Percentiles rank a stretch among this genome's conserved stretches.
Evolutionary conservation across 1,140 invertebrate species (phyloP).

Genomic region (Muscidifurax raptorellus): DNA sequence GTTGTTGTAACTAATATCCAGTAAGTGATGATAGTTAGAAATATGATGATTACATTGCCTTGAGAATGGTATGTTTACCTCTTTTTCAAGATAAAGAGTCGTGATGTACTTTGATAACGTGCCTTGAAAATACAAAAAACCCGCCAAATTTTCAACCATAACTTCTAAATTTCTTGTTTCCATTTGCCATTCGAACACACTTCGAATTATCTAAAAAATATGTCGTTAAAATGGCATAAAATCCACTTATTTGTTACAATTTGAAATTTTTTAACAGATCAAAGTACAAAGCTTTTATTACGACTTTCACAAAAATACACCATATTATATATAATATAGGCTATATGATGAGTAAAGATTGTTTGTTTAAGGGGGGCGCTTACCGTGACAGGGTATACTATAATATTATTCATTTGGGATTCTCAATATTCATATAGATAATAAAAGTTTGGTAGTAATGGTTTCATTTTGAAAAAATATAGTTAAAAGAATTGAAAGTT

Average conservation of each 20-base stretch:
- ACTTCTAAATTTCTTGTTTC: neutral
- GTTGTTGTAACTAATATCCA: neutral
- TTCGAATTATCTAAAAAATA: neutral
- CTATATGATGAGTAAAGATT: neutral
- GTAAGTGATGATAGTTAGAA: neutral
- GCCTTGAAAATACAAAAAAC: constrained; percentile 8
- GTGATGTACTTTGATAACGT: neutral
- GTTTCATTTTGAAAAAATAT: neutral
- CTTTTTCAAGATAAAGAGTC: neutral
- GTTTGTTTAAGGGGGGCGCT: neutral
- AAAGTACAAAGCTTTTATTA: too few relatives aligned
- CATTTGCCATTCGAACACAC: neutral
- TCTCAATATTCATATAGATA: neutral
- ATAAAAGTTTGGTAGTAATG: neutral
- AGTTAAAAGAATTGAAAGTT: neutral
- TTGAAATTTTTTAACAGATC: too few relatives aligned
- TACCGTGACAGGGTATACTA: neutral
- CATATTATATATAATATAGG: neutral
- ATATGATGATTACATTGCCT: neutral
- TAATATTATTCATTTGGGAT: neutral
- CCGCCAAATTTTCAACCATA: constrained; percentile 21
- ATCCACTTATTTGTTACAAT: neutral
- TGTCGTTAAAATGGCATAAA: too few relatives aligned
- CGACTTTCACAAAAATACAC: too few relatives aligned
- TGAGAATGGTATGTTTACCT: constrained; percentile 9